Conservation (phyloP, 2,113 vertebrate genomes). For the Urocolius indicus region DNA sequence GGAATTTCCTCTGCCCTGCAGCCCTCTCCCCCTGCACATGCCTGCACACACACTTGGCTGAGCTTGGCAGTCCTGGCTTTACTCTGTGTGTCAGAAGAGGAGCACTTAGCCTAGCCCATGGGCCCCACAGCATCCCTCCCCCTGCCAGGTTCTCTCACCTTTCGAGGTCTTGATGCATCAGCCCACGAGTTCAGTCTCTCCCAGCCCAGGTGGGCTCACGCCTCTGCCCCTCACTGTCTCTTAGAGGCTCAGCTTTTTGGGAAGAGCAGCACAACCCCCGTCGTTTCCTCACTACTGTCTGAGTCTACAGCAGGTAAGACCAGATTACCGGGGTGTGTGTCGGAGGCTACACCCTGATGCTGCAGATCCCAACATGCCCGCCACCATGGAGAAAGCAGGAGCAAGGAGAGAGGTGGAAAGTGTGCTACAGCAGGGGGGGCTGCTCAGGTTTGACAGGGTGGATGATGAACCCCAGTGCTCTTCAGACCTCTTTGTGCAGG, state of each 20-base stretch:
- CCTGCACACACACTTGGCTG: background rate
- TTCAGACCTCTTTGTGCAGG: background rate
- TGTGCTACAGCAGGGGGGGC: background rate
- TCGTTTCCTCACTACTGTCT: background rate
- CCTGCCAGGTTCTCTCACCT: conserved; percentile 40
- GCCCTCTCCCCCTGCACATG: rapidly evolving
- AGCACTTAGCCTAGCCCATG: rapidly evolving
- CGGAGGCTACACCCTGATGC: conserved; percentile 47
- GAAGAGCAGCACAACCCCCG: background rate
- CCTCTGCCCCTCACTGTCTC: background rate
- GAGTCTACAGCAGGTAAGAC: conserved; percentile 68
- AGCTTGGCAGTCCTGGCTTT: background rate
- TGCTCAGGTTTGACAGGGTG: background rate
- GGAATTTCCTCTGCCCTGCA: background rate
- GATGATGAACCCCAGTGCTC: background rate
- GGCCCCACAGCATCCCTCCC: background rate
- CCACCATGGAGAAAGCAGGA: background rate
- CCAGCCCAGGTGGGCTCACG: background rate
- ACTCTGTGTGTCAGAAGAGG: background rate
- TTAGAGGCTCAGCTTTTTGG: background rate
- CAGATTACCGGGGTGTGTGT: conserved; percentile 61
- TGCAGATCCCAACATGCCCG: conserved; percentile 68
- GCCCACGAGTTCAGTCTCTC: rapidly evolving
- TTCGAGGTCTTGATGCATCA: rapidly evolving
- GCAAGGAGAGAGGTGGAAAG: background rate